These are phyloP conservation scores for Schizaphis graminum DNA, from an alignment of 2,888 invertebrate species.

Conservation along the genomic window DNA sequence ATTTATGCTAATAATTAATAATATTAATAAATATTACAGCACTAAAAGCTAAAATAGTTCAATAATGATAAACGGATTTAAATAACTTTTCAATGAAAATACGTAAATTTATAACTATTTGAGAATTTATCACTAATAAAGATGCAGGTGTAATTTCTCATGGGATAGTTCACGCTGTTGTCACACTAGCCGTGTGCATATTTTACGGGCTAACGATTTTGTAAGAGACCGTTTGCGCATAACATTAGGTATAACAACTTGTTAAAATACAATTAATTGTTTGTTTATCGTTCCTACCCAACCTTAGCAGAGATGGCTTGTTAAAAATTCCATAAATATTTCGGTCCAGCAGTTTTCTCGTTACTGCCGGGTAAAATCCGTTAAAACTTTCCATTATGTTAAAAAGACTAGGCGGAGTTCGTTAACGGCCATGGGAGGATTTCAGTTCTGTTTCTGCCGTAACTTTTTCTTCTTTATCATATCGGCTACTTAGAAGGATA, in stretches of 20 bases:
- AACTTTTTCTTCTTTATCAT: conserved; percentile 38
- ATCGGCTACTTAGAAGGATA: conserved; percentile 37
- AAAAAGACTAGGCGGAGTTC: conserved; percentile 51
- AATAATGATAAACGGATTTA: not conserved
- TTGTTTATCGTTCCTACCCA: conserved; percentile 27
- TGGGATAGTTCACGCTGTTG: conserved; percentile 1
- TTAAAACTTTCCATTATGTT: conserved; percentile 59
- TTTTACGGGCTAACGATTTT: conserved; percentile 41
- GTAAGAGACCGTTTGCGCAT: conserved; percentile 34
- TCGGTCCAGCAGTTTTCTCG: conserved; percentile 60
- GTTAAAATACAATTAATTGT: conserved; percentile 63
- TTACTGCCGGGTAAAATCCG: conserved; percentile 50
- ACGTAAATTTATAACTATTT: not conserved
- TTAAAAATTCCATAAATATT: conserved; percentile 65
- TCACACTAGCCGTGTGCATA: conserved; percentile 19
- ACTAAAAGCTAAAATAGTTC: not conserved
- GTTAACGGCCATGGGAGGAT: conserved; percentile 54
- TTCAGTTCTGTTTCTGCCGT: conserved; percentile 24
- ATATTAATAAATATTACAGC: not conserved
- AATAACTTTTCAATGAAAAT: not conserved
- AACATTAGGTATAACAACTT: conserved; percentile 47
- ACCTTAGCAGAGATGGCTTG: not conserved
- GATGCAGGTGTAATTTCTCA: conserved; percentile 33
- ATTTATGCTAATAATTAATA: not conserved
- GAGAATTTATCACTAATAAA: conserved; percentile 18